Conservation (phyloP, 2,888 invertebrate species). For the Autographa pulchrina region DNA sequence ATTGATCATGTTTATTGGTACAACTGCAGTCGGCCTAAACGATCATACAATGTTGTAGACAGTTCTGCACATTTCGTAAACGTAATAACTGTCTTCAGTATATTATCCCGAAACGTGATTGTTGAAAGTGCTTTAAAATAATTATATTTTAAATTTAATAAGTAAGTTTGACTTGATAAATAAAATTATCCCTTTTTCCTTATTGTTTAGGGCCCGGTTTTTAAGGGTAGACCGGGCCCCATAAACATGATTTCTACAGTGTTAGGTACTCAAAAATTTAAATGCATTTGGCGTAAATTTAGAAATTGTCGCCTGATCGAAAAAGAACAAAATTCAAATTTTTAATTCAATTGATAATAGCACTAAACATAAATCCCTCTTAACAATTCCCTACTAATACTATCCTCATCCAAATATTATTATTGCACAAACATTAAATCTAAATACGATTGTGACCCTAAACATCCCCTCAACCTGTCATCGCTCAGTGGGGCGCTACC, state of each 20-base stretch:
- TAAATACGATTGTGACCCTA: constrained; percentile 55
- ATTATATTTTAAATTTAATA: constrained; percentile 27
- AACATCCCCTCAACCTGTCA: constrained; percentile 76
- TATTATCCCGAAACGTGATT: constrained; percentile 17
- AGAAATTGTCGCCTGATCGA: too few relatives aligned
- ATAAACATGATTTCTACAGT: too few relatives aligned
- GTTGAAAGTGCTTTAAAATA: not conserved
- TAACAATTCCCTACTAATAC: constrained; percentile 44
- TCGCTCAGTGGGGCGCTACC: constrained; percentile 69
- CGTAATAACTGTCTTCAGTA: constrained; percentile 20
- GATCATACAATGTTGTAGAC: constrained; percentile 45
- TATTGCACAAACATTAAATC: constrained; percentile 65
- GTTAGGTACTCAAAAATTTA: too few relatives aligned
- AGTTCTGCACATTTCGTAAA: constrained; percentile 12
- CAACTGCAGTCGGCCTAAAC: constrained; percentile 20
- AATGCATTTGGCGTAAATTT: too few relatives aligned
- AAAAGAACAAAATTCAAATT: too few relatives aligned
- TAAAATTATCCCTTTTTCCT: not conserved
- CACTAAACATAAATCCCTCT: constrained; percentile 14
- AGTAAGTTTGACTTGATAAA: not conserved
- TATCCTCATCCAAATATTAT: constrained; percentile 69
- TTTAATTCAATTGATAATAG: too few relatives aligned
- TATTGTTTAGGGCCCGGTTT: too few relatives aligned
- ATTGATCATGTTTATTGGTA: constrained; percentile 33
- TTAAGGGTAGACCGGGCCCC: too few relatives aligned